phyloP scores from a whole-genome alignment of 2,113 vertebrate species.

The Coregonus clupeaformis region DNA sequence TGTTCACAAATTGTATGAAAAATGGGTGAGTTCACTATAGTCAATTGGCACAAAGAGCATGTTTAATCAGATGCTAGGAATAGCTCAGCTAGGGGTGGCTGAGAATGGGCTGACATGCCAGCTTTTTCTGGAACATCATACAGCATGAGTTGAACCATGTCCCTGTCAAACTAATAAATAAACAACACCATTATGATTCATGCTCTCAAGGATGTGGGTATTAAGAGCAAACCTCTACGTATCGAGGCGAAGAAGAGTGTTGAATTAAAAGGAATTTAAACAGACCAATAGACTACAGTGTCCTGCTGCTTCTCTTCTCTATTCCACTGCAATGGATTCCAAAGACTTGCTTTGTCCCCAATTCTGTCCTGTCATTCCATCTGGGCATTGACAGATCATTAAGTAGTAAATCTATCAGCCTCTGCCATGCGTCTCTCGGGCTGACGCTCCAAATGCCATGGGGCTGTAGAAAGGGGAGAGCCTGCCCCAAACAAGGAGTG shows the following conservation, averaged over 20 bases:
- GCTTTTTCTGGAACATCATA: neutral
- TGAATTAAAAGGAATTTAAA: neutral
- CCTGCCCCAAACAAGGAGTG: neutral
- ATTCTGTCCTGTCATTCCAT: slow-evolving; percentile 2
- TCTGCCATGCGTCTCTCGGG: slow-evolving; percentile 2
- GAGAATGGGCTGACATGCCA: slow-evolving; percentile 3
- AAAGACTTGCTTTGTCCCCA: neutral
- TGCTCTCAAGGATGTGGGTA: neutral
- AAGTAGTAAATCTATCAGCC: slow-evolving; percentile 26
- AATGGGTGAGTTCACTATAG: neutral
- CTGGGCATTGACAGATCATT: slow-evolving; percentile 18
- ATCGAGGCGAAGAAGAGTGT: neutral
- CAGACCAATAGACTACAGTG: neutral
- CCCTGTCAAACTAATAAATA: neutral
- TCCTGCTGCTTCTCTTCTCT: neutral
- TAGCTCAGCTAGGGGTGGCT: slow-evolving; percentile 1
- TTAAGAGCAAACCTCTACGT: neutral
- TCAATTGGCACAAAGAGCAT: slow-evolving; percentile 15
- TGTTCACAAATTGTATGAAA: neutral
- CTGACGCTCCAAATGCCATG: slow-evolving; percentile 4
- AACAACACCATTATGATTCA: neutral
- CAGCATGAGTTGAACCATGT: neutral
- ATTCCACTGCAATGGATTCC: neutral
- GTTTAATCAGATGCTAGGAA: slow-evolving; percentile 8
- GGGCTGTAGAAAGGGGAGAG: neutral